phyloP scores from a whole-genome alignment of 1,140 invertebrate genomes.

The Pogonomyrmex barbatus region DNA sequence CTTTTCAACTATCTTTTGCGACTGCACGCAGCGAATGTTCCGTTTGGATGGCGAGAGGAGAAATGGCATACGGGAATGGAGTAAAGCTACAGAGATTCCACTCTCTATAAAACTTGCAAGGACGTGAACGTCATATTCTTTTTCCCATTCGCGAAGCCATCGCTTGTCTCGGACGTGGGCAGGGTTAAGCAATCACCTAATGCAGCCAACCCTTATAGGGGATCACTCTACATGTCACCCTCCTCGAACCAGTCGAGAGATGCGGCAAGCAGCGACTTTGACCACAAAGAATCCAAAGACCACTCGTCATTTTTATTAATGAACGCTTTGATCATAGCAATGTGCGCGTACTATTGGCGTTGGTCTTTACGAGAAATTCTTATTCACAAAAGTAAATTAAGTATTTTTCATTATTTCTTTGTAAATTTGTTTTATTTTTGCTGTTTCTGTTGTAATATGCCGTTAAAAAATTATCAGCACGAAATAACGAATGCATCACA shows the following conservation, averaged over 20 bases:
- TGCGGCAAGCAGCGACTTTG: slow-evolving; percentile 4
- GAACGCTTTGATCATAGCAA: background rate
- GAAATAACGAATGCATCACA: background rate
- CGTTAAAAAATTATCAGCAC: background rate
- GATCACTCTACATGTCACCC: slow-evolving; percentile 36
- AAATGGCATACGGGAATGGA: slow-evolving; percentile 43
- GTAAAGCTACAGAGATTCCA: slow-evolving; percentile 62
- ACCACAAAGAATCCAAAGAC: slow-evolving; percentile 2
- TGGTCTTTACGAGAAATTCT: background rate
- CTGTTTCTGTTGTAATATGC: background rate
- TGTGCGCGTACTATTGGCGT: background rate
- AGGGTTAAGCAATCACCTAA: slow-evolving; percentile 77
- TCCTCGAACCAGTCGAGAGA: too few relatives aligned
- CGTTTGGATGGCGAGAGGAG: background rate
- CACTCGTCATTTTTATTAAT: background rate
- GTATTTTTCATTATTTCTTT: background rate
- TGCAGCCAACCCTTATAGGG: slow-evolving; percentile 61
- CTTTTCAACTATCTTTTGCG: slow-evolving; percentile 73
- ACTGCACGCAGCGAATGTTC: slow-evolving; percentile 38
- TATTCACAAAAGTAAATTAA: background rate
- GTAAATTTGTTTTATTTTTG: background rate
- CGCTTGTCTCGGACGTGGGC: slow-evolving; percentile 45
- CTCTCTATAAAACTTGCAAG: slow-evolving; percentile 67
- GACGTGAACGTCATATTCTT: slow-evolving; percentile 37
- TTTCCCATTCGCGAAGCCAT: background rate